Evolutionary conservation across 1,140 invertebrate genomes (phyloP).

Genomic region (Arctopsyche grandis): DNA sequence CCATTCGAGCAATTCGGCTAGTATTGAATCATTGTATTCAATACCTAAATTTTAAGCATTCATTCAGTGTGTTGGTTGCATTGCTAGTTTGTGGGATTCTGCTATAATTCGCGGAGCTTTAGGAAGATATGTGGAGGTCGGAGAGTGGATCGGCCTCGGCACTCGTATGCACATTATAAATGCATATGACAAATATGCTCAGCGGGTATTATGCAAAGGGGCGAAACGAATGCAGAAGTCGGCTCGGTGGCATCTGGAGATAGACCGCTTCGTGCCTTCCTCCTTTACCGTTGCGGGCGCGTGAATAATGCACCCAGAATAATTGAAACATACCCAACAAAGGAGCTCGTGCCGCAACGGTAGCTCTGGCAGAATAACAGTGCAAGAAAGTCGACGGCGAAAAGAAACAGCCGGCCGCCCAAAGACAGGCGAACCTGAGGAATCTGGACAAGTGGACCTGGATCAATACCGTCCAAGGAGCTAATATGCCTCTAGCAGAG

Average conservation of each 20-base stretch:
- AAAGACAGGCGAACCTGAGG: background rate
- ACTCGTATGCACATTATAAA: background rate
- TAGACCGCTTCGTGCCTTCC: slow-evolving; percentile 33
- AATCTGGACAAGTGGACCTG: too few relatives aligned
- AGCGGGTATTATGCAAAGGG: background rate
- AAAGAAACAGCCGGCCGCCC: slow-evolving; percentile 29
- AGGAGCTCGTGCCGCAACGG: slow-evolving; percentile 40
- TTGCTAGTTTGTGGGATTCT: too few relatives aligned
- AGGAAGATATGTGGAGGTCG: background rate
- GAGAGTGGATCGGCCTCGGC: background rate
- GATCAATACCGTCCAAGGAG: too few relatives aligned
- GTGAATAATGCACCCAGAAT: slow-evolving; percentile 43
- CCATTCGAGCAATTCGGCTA: too few relatives aligned
- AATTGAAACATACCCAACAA: slow-evolving; percentile 42
- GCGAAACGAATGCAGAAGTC: slow-evolving; percentile 6
- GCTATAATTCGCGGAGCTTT: too few relatives aligned
- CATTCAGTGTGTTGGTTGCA: too few relatives aligned
- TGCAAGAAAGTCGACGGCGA: slow-evolving; percentile 28
- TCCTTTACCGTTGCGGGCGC: slow-evolving; percentile 36
- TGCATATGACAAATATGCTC: slow-evolving; percentile 4
- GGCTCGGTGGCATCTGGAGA: background rate
- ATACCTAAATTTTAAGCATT: too few relatives aligned
- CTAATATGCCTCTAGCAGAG: too few relatives aligned
- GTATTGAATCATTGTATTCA: too few relatives aligned
- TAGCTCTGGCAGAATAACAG: slow-evolving; percentile 32